These are phyloP conservation scores for Aulostomus chinensis DNA, from an alignment of 2,797 vertebrate species.

Conservation along the genomic window DNA sequence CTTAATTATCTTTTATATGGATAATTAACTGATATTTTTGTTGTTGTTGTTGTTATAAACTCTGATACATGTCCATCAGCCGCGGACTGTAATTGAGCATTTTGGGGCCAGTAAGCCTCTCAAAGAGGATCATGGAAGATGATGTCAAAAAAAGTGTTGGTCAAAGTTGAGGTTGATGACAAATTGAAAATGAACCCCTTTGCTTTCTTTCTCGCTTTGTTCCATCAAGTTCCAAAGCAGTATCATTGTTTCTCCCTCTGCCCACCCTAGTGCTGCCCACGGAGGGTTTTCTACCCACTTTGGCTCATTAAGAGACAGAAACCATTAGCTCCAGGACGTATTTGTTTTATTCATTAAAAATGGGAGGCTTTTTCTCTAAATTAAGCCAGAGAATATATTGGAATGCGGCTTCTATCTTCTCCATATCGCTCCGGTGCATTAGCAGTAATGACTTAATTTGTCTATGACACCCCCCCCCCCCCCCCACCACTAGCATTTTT, in stretches of 20 bases:
- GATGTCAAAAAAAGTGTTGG: no score
- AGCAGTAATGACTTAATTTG: conserved; percentile 78
- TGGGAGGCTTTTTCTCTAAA: conserved; percentile 61
- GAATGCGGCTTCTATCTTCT: conserved; percentile 58
- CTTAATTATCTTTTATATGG: no score
- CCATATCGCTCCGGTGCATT: conserved; percentile 68
- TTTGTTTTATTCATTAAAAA: conserved; percentile 74
- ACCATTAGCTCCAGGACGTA: conserved; percentile 59
- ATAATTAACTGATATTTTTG: no score
- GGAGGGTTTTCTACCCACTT: conserved; percentile 39
- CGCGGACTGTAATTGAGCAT: no score
- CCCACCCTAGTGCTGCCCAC: conserved; percentile 33
- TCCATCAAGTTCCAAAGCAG: conserved; percentile 37
- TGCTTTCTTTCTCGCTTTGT: no score
- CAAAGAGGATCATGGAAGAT: no score
- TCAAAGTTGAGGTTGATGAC: no score
- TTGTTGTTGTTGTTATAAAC: no score
- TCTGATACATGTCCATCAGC: no score
- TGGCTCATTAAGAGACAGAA: conserved; percentile 55
- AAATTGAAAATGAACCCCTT: no score
- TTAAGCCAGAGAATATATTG: conserved; percentile 45
- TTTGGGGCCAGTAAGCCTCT: no score
- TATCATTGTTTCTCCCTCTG: conserved; percentile 44
- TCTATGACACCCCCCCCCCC: conserved; percentile 60
- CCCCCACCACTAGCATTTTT: conserved; percentile 38